Percentiles rank a stretch among this genome's conserved stretches.
phyloP scores from a whole-genome alignment of 2,113 vertebrate genomes.

The Aphelocoma coerulescens region DNA sequence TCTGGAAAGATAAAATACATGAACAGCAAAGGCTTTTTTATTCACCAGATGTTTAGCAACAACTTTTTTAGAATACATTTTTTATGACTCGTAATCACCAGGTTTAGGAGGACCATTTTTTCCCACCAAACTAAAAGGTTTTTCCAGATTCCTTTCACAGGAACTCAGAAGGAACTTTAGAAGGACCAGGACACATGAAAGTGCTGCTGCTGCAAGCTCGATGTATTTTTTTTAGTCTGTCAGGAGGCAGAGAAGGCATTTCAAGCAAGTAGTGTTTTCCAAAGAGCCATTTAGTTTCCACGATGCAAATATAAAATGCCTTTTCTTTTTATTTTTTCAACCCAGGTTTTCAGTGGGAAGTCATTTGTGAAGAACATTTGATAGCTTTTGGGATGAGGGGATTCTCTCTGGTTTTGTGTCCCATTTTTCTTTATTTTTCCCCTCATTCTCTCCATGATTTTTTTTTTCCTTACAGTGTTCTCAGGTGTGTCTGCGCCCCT shows the following conservation, averaged over 20 bases:
- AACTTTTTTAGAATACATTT: background rate
- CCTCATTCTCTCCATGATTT: background rate
- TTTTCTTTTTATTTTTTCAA: slow-evolving; percentile 3
- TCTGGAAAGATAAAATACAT: background rate
- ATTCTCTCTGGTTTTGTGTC: background rate
- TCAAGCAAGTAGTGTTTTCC: background rate
- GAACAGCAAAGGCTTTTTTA: background rate
- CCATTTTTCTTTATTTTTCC: background rate
- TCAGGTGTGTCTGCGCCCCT: slow-evolving; percentile 56
- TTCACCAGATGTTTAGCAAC: background rate
- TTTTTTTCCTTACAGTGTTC: slow-evolving; percentile 45
- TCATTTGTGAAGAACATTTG: background rate
- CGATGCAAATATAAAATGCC: background rate
- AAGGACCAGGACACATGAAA: background rate
- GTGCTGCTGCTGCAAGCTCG: background rate
- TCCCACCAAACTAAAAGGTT: background rate
- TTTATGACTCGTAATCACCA: background rate
- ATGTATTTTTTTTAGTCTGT: slow-evolving; percentile 53
- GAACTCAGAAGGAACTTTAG: background rate
- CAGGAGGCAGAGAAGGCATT: background rate
- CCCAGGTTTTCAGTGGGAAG: background rate
- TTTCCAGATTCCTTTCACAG: background rate
- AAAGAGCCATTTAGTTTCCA: background rate
- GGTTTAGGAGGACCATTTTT: background rate
- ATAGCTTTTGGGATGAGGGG: background rate